phyloP scores from a whole-genome alignment of 2,888 invertebrate genomes.

The Trachelus stipa region DNA sequence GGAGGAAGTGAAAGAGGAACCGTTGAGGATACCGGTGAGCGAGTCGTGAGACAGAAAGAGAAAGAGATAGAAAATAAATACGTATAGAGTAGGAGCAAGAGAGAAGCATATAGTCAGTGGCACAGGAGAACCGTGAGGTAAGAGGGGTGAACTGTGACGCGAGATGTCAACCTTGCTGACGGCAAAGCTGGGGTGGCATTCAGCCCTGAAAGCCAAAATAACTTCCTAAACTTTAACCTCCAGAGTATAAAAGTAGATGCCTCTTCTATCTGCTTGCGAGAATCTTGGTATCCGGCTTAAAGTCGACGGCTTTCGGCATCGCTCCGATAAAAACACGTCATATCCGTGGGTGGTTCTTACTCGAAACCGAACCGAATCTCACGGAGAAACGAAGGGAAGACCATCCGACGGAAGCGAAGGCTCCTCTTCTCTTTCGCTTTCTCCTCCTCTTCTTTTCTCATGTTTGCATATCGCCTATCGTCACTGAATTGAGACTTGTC shows the following conservation, averaged over 20 bases:
- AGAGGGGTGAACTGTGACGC: constrained; percentile 51
- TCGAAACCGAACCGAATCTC: constrained; percentile 20
- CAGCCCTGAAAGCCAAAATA: constrained; percentile 57
- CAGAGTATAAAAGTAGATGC: constrained; percentile 56
- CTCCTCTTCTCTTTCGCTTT: constrained; percentile 11
- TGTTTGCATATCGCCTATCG: not conserved
- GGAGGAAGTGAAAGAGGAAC: constrained; percentile 21
- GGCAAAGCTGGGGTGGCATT: constrained; percentile 31
- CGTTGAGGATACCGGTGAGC: constrained; percentile 14
- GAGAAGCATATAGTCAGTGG: not conserved
- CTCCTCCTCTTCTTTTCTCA: not conserved
- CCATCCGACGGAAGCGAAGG: constrained; percentile 22
- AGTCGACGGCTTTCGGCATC: constrained; percentile 36
- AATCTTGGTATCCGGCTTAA: constrained; percentile 49
- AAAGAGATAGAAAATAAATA: constrained; percentile 29
- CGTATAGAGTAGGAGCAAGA: not conserved
- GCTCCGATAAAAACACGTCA: constrained; percentile 55
- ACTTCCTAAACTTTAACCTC: constrained; percentile 60
- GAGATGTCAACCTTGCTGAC: constrained; percentile 51
- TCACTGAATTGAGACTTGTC: not conserved
- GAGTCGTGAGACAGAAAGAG: not conserved
- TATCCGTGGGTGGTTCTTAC: constrained; percentile 47
- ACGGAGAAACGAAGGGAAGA: constrained; percentile 27
- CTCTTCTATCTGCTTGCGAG: constrained; percentile 55
- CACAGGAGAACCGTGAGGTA: constrained; percentile 14